These are phyloP conservation scores for Heterodera carotae DNA, from an alignment of 1,140 invertebrate genomes.

Conservation along the genomic window DNA sequence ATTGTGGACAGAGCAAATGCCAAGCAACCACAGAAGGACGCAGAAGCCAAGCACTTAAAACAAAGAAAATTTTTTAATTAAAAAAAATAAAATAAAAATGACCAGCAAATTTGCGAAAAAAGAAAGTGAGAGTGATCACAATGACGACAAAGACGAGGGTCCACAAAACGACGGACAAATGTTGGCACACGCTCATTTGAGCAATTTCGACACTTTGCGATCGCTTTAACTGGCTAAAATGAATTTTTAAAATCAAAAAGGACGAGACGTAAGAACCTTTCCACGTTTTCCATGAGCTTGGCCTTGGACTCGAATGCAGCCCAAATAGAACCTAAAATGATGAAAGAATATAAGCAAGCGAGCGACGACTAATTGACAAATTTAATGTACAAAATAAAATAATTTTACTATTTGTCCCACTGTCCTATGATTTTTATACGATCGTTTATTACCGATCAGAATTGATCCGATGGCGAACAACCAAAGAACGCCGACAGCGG, in stretches of 20 bases:
- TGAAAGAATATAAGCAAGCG: no score
- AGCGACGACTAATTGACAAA: no score
- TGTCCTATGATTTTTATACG: no score
- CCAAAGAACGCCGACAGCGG: constrained; percentile 40
- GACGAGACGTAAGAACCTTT: no score
- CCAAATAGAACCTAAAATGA: constrained; percentile 28
- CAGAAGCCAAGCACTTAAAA: constrained; percentile 59
- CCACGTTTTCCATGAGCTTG: not conserved
- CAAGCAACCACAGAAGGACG: constrained; percentile 53
- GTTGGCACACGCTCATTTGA: constrained; percentile 32
- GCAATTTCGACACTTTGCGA: constrained; percentile 8
- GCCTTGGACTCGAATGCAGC: not conserved
- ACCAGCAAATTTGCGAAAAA: constrained; percentile 58
- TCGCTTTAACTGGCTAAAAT: not conserved
- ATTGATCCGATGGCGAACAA: constrained; percentile 16
- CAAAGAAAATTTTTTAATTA: constrained; percentile 18
- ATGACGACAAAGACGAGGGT: constrained; percentile 50
- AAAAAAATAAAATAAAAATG: not conserved
- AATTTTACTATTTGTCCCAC: not conserved
- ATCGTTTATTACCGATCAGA: constrained; percentile 16
- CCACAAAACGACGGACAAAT: constrained; percentile 39
- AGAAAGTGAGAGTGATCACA: constrained; percentile 55
- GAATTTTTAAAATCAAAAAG: no score
- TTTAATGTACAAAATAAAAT: no score
- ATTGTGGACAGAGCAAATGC: constrained; percentile 40